Base-by-base conservation (phyloP, 2,888 invertebrate genomes). In the Scrobipalpa atriplicella region DNA sequence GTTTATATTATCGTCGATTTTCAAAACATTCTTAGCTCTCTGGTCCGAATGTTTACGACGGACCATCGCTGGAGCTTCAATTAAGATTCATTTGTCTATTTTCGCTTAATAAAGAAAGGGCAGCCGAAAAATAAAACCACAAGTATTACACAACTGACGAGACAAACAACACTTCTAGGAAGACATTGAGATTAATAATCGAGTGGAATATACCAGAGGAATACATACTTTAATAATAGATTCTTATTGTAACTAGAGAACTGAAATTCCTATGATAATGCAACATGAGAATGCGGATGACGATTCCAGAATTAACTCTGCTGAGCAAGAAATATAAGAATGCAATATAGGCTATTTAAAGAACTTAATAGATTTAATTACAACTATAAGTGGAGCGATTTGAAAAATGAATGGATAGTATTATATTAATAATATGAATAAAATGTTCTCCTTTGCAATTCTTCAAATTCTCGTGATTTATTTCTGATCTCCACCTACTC, bases 41-140 rank as follows among this genome's bases (percentile, higher is more conserved):
- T 64, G 62, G 54, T 47, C 47, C 16, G 67, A 63, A 66, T 74
- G 71, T 74, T 74, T 73, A 70, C 65, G 63, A 69, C 66, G 67
- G 66, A 71, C 66, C 72, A 74, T 75, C 71, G 70, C 18, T 29
- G 36, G 47, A 63, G 54, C 68, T 70, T 71, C 78, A 83, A 84
- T 87, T 82, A 81, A 78, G 74, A 73, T 80, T 80, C 72, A 81
- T 83, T 83, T 76, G 73, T 75, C 76, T 75, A 76, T 76, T 80
- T 83, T 80, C 72, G 78, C 74, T 74, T 76, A 74, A 80, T 79
- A 73, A 76, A 77, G 73, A 72, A 72, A 70, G 67, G 67, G 67
- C 67, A 72, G 76, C 72, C 72, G 70, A 78, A 78, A n/a, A 81
- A 80, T 78, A 79, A 80, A 76, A 75, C 69, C 73, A 76, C 71